phyloP scores from a whole-genome alignment of 2,113 vertebrate genomes.

The Syngnathus floridae region DNA sequence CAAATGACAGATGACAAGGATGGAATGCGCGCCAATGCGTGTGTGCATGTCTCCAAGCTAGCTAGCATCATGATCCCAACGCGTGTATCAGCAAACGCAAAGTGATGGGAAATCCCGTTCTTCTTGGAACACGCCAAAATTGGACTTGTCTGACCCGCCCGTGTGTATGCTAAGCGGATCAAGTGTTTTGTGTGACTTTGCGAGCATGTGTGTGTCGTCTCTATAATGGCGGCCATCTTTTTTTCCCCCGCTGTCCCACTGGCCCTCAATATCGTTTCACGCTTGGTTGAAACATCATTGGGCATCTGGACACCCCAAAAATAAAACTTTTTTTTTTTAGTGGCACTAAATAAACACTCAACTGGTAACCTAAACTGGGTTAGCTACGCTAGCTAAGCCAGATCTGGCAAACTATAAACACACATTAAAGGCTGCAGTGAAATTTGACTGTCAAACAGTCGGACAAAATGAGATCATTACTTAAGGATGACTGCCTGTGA shows the following conservation, averaged over 20 bases:
- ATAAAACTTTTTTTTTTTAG: constrained; percentile 20
- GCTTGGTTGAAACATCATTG: constrained; percentile 15
- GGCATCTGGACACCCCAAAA: constrained; percentile 24
- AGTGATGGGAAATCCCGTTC: not conserved
- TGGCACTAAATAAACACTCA: not conserved
- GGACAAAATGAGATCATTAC: not conserved
- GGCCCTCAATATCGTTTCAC: constrained; percentile 58
- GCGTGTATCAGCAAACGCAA: not conserved
- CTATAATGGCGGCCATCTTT: constrained; percentile 56
- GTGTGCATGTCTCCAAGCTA: not conserved
- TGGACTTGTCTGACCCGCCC: not conserved
- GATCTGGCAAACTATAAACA: too few species aligned
- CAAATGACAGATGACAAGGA: constrained; percentile 57
- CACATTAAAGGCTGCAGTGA: not conserved
- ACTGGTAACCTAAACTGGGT: not conserved
- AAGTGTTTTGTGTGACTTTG: not conserved
- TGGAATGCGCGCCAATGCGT: constrained; percentile 36
- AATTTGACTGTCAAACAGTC: not conserved
- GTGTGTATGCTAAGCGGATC: not conserved
- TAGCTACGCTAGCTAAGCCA: not conserved
- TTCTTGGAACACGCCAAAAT: not conserved
- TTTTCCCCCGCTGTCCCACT: constrained; percentile 55
- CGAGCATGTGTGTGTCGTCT: constrained; percentile 39
- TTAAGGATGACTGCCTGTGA: not conserved
- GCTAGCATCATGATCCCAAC: not conserved